Evolutionary conservation across 2,113 vertebrate genomes (phyloP), one percentile per base, ranked within the genome.

Genomic region (Larimichthys crocea): DNA sequence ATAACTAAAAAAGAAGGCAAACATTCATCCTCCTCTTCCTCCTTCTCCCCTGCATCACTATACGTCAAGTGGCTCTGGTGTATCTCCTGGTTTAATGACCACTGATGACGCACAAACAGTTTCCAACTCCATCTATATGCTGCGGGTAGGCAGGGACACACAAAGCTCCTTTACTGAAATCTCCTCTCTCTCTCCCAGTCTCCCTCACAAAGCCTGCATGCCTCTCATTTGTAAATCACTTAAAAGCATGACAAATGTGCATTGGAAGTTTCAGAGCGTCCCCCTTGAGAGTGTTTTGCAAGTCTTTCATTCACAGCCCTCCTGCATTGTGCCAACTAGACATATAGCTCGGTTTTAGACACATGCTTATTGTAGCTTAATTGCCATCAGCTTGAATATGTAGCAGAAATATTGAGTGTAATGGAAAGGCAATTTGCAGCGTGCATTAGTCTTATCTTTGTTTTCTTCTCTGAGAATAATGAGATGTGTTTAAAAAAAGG

Each of bases 171-270:
- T 61, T 84, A 73, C 83, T 89, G 69, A 81, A 86, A 74, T 75
- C 67, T 49, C 56, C 70, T 24, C 64, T 20, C 67, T 55, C 61
- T 55, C 61, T 65, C 74, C 71, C 70, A 15, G 12, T 80, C 85
- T 76, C 78, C 76, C 84, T 80, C 89, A 89, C 90, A 93, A 92
- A 90, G 90, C 89, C 83, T 66, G 80, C 83, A 84, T 90, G 90
- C 87, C 88, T 88, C 90, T 93, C 90, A 92, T 92, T 92, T 92
- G 92, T 88, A 91, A 92, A 92, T 92, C 91, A 88, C 89, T 91
- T 92, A 89, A 91, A 92, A 90, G 89, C 90, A 92, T 94, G 91
- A 92, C 93, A 94, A 91, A 92, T 92, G 87, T 89, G 91, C 87
- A 92, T 81, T 92, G 84, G 90, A 92, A 89, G 86, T 91, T 92